Evolutionary conservation across 2,797 vertebrate species (phyloP).

Genomic region (Masticophis lateralis): DNA sequence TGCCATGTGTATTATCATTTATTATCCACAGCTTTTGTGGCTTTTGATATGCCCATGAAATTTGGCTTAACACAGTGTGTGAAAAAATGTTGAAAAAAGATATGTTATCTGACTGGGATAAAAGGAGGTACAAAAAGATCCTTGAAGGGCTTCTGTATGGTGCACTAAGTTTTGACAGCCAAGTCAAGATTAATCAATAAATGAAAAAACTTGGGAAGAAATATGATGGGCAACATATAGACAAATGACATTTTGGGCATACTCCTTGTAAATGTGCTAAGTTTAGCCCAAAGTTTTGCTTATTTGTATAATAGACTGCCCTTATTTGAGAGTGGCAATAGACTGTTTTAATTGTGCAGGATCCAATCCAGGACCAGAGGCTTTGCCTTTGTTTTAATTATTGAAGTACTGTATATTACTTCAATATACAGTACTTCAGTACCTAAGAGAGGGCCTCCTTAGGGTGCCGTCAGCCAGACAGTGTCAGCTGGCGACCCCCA

Average conservation of each 20-base stretch:
- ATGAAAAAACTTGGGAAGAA: neutral
- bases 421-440: too few species aligned
- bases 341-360: neutral
- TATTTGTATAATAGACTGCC: neutral
- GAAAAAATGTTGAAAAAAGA: neutral
- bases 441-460: too few species aligned
- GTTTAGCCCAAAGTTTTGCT: neutral
- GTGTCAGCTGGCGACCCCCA: too few species aligned
- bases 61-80: neutral
- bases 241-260: neutral
- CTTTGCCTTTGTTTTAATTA: neutral
- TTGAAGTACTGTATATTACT: neutral
- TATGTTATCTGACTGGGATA: neutral
- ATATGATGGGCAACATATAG: neutral
- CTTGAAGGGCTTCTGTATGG: neutral
- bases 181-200: neutral
- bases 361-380: neutral
- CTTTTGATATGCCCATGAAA: neutral
- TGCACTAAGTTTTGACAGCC: neutral
- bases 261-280: neutral
- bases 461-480: too few species aligned
- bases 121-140: neutral
- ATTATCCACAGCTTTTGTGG: neutral
- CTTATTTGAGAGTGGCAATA: neutral
- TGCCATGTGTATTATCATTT: neutral